Conservation (phyloP, 1,140 invertebrate genomes). For the Drosophila rhopaloa region DNA sequence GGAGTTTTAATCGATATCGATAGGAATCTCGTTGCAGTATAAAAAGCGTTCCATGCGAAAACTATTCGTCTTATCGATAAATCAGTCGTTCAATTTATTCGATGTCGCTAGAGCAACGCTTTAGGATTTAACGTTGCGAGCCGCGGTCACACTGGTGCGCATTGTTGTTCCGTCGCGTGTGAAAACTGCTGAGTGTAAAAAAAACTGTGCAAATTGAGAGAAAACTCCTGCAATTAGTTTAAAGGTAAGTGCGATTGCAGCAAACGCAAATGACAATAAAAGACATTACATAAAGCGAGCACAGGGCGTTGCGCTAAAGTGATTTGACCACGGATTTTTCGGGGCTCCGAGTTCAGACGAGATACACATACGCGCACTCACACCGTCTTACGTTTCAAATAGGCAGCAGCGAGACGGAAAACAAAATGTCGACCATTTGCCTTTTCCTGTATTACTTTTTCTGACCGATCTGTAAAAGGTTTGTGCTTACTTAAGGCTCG, state of each 20-base stretch:
- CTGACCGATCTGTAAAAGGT: constrained; percentile 22
- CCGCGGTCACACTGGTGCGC: constrained; percentile 30
- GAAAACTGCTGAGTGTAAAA: constrained; percentile 51
- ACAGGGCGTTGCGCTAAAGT: neutral
- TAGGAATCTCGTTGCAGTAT: too few species aligned
- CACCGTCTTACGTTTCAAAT: constrained; percentile 57
- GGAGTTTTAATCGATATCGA: too few species aligned
- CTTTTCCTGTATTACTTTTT: constrained; percentile 59
- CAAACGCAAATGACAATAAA: neutral
- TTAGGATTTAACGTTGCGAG: neutral
- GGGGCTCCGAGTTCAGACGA: constrained; percentile 62
- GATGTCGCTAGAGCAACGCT: neutral
- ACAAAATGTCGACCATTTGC: constrained; percentile 81
- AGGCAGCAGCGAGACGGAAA: constrained; percentile 76
- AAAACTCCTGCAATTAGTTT: constrained; percentile 28
- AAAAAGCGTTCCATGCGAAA: too few species aligned
- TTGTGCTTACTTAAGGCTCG: constrained; percentile 7
- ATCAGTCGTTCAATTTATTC: too few species aligned
- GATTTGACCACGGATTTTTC: constrained; percentile 13
- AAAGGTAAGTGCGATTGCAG: constrained; percentile 57
- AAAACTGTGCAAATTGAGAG: constrained; percentile 65
- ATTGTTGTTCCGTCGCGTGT: constrained; percentile 74
- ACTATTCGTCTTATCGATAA: too few species aligned
- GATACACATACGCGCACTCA: constrained; percentile 45
- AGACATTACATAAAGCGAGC: neutral